Conservation (phyloP, 1,140 invertebrate genomes). For the Apis laboriosa region DNA sequence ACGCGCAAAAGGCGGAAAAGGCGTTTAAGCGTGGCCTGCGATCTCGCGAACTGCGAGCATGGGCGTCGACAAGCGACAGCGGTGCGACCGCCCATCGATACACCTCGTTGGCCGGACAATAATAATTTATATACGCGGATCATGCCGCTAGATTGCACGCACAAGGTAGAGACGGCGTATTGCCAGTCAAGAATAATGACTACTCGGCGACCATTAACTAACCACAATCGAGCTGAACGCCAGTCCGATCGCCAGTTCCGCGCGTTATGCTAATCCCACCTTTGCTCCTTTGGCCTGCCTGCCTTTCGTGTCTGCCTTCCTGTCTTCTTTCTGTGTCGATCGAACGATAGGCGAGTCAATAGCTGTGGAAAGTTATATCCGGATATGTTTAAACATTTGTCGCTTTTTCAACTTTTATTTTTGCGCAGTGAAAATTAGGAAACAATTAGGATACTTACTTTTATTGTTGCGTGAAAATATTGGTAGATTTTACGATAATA, state of each 20-base stretch:
- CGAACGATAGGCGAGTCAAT: neutral
- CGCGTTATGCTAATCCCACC: constrained; percentile 58
- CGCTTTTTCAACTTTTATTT: no score
- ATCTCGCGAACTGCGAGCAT: constrained; percentile 46
- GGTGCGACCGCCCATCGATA: constrained; percentile 71
- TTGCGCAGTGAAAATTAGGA: no score
- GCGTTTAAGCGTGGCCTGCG: constrained; percentile 4
- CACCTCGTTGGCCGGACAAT: constrained; percentile 67
- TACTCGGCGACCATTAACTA: constrained; percentile 32
- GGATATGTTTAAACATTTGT: no score
- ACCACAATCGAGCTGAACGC: constrained; percentile 24
- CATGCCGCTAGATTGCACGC: constrained; percentile 21
- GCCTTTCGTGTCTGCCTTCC: neutral
- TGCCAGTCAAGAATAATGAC: constrained; percentile 30
- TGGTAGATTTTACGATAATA: no score
- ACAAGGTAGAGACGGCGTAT: constrained; percentile 38
- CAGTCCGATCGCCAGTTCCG: constrained; percentile 27
- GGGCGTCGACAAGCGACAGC: constrained; percentile 66
- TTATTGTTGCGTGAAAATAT: no score
- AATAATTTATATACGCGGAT: constrained; percentile 67
- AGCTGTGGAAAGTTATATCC: no score
- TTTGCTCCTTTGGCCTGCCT: neutral
- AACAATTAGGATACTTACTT: no score
- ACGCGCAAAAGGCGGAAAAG: constrained; percentile 16
- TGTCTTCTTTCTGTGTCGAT: neutral